These are phyloP conservation scores for Dexiosoma caninum DNA, from an alignment of 2,888 invertebrate species.

Conservation along the genomic window DNA sequence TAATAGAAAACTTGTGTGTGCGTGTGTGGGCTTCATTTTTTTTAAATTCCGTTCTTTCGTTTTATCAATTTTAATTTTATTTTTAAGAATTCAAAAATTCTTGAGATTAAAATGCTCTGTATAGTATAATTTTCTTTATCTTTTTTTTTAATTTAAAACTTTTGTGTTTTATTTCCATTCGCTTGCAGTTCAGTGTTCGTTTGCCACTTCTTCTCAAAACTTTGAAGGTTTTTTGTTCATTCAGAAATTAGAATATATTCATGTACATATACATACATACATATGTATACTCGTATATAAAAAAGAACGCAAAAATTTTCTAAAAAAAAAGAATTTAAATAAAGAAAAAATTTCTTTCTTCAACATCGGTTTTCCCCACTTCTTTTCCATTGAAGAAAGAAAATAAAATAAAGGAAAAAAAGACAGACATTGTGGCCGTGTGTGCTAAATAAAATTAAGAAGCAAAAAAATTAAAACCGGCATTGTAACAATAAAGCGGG, in stretches of 20 bases:
- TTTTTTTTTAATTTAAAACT: conserved; percentile 5
- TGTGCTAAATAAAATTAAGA: conserved; percentile 45
- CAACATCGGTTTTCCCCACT: conserved; percentile 40
- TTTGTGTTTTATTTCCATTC: conserved; percentile 12
- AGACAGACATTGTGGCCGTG: conserved; percentile 36
- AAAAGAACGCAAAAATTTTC: conserved; percentile 41
- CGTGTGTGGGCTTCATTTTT: neutral
- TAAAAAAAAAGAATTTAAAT: conserved; percentile 8
- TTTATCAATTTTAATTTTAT: neutral
- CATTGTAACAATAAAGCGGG: conserved; percentile 59
- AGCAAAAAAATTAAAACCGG: conserved; percentile 58
- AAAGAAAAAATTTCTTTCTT: conserved; percentile 43
- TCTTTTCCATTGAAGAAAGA: conserved; percentile 26
- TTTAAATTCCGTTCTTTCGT: neutral
- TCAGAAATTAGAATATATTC: conserved; percentile 17
- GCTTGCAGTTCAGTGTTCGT: conserved; percentile 46
- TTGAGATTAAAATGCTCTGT: conserved; percentile 12
- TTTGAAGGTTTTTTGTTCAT: conserved; percentile 41
- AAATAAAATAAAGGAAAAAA: conserved; percentile 5
- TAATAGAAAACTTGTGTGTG: conserved; percentile 27
- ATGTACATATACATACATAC: neutral
- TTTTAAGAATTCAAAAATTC: conserved; percentile 7
- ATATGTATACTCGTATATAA: neutral
- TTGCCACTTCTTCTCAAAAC: conserved; percentile 33
- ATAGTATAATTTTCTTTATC: conserved; percentile 24